These are phyloP conservation scores for Pristionchus japonicus DNA, from an alignment of 2,888 invertebrate genomes.

Conservation along the genomic window DNA sequence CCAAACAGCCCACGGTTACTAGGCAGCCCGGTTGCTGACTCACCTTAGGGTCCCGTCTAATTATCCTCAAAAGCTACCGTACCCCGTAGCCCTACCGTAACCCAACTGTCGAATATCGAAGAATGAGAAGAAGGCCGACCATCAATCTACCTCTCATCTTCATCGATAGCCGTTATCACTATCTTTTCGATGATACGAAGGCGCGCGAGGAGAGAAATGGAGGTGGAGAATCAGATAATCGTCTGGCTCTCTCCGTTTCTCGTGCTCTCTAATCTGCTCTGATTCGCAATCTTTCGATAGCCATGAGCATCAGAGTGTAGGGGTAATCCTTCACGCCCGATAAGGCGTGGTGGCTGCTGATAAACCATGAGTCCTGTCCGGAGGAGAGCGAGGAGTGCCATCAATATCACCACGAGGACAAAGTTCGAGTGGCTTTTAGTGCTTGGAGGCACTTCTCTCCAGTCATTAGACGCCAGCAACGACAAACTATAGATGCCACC, in stretches of 20 bases:
- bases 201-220: background rate
- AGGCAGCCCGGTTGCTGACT: background rate
- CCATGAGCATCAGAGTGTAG: background rate
- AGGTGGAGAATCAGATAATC: background rate
- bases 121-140: background rate
- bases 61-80: too few relatives aligned
- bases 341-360: background rate
- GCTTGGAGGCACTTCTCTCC: background rate
- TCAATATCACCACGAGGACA: background rate
- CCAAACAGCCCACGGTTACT: background rate
- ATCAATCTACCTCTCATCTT: background rate
- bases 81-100: background rate
- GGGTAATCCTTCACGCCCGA: background rate
- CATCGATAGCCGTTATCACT: constrained; percentile 4
- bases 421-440: background rate
- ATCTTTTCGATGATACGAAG: background rate
- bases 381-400: background rate
- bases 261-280: background rate
- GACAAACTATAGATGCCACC: background rate
- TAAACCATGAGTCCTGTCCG: background rate
- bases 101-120: background rate
- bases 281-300: background rate
- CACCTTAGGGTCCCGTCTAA: too few relatives aligned
- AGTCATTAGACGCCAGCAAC: background rate
- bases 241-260: background rate